phyloP scores from a whole-genome alignment of 2,888 invertebrate genomes.

The Esperia sulphurella region DNA sequence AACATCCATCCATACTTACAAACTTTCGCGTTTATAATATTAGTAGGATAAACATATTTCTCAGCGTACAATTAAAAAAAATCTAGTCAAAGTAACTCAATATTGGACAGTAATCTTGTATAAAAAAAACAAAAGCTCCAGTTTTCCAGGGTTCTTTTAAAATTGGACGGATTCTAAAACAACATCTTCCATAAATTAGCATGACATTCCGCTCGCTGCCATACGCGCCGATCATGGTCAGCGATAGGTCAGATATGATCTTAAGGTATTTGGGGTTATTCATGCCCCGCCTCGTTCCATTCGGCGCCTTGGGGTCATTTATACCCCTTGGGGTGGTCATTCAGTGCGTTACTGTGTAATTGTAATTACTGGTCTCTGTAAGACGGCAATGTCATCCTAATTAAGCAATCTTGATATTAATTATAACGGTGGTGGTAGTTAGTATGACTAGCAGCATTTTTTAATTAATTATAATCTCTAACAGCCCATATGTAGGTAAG shows the following conservation, averaged over 20 bases:
- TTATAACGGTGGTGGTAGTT: not conserved
- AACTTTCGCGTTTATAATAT: too few relatives aligned
- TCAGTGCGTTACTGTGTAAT: slow-evolving; percentile 40
- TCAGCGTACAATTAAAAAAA: too few relatives aligned
- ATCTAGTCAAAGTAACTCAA: too few relatives aligned
- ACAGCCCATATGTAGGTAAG: too few relatives aligned
- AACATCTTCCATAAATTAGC: slow-evolving; percentile 41
- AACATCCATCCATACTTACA: too few relatives aligned
- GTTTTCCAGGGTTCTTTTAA: not conserved
- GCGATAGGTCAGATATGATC: slow-evolving; percentile 11
- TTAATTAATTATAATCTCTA: too few relatives aligned
- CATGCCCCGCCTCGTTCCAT: slow-evolving; percentile 4
- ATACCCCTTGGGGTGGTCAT: slow-evolving; percentile 14
- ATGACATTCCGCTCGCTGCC: slow-evolving; percentile 38
- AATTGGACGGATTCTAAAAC: slow-evolving; percentile 14
- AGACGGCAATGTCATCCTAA: not conserved
- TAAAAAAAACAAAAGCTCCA: too few relatives aligned
- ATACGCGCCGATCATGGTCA: slow-evolving; percentile 18
- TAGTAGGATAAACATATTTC: too few relatives aligned
- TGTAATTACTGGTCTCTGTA: slow-evolving; percentile 30
- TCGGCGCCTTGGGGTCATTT: slow-evolving; percentile 4
- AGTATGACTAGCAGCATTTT: too few relatives aligned
- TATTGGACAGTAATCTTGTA: too few relatives aligned
- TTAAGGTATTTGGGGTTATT: slow-evolving; percentile 19
- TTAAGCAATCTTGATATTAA: not conserved